Conservation (phyloP, 2,888 invertebrate species). For the Xanthostigma xanthostigma region DNA sequence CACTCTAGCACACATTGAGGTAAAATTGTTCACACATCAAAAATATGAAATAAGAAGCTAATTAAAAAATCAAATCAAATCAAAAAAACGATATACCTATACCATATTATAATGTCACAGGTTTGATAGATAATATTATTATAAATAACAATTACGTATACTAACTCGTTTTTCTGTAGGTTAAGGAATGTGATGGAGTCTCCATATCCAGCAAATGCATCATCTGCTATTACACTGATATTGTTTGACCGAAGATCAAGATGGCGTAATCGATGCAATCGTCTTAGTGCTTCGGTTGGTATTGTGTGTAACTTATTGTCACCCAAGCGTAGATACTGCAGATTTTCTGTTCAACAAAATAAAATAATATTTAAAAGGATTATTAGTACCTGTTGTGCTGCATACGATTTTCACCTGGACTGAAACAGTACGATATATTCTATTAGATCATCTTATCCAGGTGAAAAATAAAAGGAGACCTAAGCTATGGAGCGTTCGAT, state of each 20-base stretch:
- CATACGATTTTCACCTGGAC: background rate
- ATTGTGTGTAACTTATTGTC: constrained; percentile 77
- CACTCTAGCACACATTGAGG: too few species aligned
- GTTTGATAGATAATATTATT: background rate
- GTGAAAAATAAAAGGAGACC: too few species aligned
- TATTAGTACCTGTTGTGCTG: background rate
- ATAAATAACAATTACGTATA: constrained; percentile 10
- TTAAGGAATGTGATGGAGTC: constrained; percentile 87
- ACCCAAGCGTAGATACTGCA: constrained; percentile 77
- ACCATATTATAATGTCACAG: too few species aligned
- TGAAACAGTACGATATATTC: too few species aligned
- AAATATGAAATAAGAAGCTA: too few species aligned
- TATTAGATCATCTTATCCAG: too few species aligned
- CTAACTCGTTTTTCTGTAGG: constrained; percentile 82
- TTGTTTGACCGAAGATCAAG: constrained; percentile 79
- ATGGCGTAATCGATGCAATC: constrained; percentile 73
- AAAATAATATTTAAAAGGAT: background rate
- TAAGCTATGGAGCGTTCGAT: too few species aligned
- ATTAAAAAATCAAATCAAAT: too few species aligned
- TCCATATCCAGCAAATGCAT: constrained; percentile 78
- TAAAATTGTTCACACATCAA: too few species aligned
- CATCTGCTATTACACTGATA: constrained; percentile 67
- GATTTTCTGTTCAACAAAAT: constrained; percentile 48
- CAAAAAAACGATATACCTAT: too few species aligned
- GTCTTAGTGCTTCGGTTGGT: constrained; percentile 69